Percentiles rank a stretch among this genome's conserved stretches.
phyloP scores from a whole-genome alignment of 2,888 invertebrate species.

The Leistus spinibarbis region DNA sequence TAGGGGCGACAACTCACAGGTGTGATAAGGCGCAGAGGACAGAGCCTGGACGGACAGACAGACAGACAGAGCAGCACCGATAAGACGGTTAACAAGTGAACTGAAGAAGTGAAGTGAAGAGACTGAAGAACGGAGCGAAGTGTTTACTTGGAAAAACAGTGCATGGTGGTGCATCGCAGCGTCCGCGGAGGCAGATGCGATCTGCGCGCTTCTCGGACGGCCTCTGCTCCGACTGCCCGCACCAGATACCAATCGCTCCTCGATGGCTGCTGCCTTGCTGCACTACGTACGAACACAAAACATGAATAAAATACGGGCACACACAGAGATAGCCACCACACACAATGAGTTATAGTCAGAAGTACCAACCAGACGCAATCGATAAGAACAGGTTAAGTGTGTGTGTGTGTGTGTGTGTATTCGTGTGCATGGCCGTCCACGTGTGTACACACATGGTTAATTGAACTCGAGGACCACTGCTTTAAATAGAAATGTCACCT shows the following conservation, averaged over 20 bases:
- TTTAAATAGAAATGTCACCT: too few relatives aligned
- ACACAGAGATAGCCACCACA: conserved; percentile 28
- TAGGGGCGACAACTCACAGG: neutral
- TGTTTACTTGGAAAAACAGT: conserved; percentile 6
- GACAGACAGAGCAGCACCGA: conserved; percentile 21
- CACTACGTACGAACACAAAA: conserved; percentile 21
- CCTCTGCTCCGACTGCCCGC: conserved; percentile 20
- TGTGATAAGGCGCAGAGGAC: neutral
- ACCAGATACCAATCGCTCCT: conserved; percentile 19
- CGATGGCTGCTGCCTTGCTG: neutral
- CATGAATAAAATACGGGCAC: conserved; percentile 39
- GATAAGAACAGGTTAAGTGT: conserved; percentile 29
- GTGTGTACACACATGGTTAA: too few relatives aligned
- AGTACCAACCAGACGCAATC: conserved; percentile 30
- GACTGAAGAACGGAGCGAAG: conserved; percentile 14
- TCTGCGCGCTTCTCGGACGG: neutral
- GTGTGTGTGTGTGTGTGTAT: conserved; percentile 26
- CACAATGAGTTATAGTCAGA: conserved; percentile 34
- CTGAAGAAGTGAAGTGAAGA: conserved; percentile 11
- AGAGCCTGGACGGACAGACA: conserved; percentile 11
- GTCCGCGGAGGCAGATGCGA: neutral
- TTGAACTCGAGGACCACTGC: too few relatives aligned
- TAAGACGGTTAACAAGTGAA: conserved; percentile 22
- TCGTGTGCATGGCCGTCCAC: neutral
- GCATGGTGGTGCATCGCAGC: too few relatives aligned